Base-by-base conservation (phyloP, 2,888 invertebrate genomes). In the Nemotelus pantherinus region DNA sequence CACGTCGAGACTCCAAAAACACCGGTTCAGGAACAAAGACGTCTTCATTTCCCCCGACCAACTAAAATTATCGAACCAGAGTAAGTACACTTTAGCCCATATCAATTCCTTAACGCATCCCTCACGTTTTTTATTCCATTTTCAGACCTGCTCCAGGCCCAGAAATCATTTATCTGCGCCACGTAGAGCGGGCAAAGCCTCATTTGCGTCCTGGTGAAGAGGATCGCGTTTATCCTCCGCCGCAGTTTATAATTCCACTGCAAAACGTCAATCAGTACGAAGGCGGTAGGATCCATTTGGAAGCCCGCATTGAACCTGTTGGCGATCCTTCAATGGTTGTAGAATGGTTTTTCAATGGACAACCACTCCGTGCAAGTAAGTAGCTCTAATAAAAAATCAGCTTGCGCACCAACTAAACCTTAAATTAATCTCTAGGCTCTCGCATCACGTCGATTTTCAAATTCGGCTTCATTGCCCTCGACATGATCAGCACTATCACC, bases 301-400 rank as follows among this genome's bases (percentile, higher is more conserved):
- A 99, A 89, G 98, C 97, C 86, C 94, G 97, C 88, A 95, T 98
- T 88, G 95, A 96, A 88, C 98, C 98, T 82, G 95, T 97, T 84
- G 97, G 97, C 82, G 98, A 99, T 88, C 97, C 98, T 81, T 94
- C 94, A 72, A 96, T 98, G 96, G 93, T 93, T 84, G 95, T 98
- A 83, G 97, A 98, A 89, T 99, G 98, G 98, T 95, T 93, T 86
- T 92, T 94, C 85, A 96, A 98, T 88, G 97, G 96, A 83, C 92
- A 92, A 89, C 94, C 95, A 85, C 91, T 98, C 83, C 93, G 94
- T 91, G 96, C 96, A 85, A 96, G 97, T 97, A 89, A 90, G 94
- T 90, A 53, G 3, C 47, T n/a, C 9, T 39, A 6, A 60, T 39
- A 82, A 65, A 48, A 25, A 65, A 63, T 3, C 2, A 25, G 1